These are phyloP conservation scores for Drosophila atripex DNA, from an alignment of 2,888 invertebrate genomes.

Conservation along the genomic window DNA sequence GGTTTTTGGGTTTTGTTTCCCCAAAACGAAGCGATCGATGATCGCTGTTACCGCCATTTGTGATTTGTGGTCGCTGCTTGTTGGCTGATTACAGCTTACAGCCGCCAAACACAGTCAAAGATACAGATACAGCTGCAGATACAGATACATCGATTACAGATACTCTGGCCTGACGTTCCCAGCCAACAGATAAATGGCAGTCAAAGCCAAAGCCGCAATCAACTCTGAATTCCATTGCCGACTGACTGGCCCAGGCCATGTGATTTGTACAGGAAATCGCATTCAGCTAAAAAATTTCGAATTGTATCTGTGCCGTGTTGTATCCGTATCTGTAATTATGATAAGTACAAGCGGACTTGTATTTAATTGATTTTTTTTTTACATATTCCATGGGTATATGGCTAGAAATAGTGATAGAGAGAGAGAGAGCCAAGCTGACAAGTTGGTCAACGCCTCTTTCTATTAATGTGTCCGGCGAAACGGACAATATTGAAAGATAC, in stretches of 20 bases:
- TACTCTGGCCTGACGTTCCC: slow-evolving; percentile 36
- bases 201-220: slow-evolving; percentile 50
- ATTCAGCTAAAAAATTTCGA: slow-evolving; percentile 44
- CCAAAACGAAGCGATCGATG: slow-evolving; percentile 33
- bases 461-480: slow-evolving; percentile 70
- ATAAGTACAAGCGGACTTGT: slow-evolving; percentile 67
- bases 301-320: slow-evolving; percentile 41
- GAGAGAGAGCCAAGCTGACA: slow-evolving; percentile 66
- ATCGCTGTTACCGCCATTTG: slow-evolving; percentile 62
- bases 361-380: slow-evolving; percentile 72
- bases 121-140: slow-evolving; percentile 42
- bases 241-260: slow-evolving; percentile 32
- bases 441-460: slow-evolving; percentile 63
- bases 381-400: slow-evolving; percentile 37
- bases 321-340: slow-evolving; percentile 68
- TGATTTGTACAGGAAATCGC: slow-evolving; percentile 75
- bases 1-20: not conserved
- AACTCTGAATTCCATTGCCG: slow-evolving; percentile 61
- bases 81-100: slow-evolving; percentile 69
- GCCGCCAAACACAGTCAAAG: slow-evolving; percentile 50
- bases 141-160: slow-evolving; percentile 55
- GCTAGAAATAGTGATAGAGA: slow-evolving; percentile 23
- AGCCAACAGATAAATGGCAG: slow-evolving; percentile 67
- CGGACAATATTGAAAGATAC: slow-evolving; percentile 60
- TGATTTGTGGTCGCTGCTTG: slow-evolving; percentile 65